Conservation (phyloP, 2,113 vertebrate species). For the Emydocephalus ijimae region DNA sequence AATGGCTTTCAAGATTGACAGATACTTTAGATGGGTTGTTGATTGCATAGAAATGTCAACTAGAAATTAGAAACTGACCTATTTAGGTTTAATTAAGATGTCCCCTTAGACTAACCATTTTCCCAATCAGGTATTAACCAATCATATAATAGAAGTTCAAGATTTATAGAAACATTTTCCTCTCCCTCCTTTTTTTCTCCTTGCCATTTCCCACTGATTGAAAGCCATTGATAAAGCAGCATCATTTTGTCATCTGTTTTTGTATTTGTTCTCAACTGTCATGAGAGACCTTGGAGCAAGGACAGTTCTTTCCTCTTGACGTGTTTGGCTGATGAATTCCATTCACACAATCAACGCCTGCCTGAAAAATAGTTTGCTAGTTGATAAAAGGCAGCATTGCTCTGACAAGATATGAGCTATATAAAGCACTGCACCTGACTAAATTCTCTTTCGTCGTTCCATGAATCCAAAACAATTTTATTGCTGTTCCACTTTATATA, state of each 20-base stretch:
- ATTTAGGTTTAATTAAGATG: background rate
- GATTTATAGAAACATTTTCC: background rate
- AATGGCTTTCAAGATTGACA: background rate
- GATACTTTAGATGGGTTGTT: background rate
- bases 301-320: background rate
- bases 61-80: background rate
- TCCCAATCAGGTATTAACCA: background rate
- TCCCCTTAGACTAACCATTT: background rate
- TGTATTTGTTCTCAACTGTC: background rate
- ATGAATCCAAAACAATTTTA: background rate
- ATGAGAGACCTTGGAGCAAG: background rate
- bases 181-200: background rate
- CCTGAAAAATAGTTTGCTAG: slow-evolving; percentile 13
- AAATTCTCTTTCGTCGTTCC: background rate
- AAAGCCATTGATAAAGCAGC: background rate
- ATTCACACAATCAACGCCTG: background rate
- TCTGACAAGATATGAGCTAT: background rate
- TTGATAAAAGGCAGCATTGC: slow-evolving; percentile 7
- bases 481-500: background rate
- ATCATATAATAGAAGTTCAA: background rate
- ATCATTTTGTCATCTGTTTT: background rate
- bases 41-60: background rate
- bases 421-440: background rate
- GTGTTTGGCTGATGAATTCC: background rate
- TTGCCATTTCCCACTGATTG: background rate